Conservation (phyloP, 2,888 invertebrate species). For the Dilophus febrilis region DNA sequence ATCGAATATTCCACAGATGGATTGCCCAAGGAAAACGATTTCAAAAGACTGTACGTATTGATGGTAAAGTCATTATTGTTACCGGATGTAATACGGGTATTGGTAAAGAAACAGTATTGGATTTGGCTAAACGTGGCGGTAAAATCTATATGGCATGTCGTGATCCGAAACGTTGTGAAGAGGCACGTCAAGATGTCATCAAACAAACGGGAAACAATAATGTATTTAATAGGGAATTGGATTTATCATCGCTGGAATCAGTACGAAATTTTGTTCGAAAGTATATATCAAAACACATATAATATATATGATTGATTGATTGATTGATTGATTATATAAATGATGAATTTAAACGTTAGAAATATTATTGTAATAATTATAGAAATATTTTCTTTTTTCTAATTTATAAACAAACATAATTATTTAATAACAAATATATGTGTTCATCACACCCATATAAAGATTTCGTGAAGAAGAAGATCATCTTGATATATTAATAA, state of each 20-base stretch:
- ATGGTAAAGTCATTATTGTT: slow-evolving; percentile 49
- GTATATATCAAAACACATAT: slow-evolving; percentile 18
- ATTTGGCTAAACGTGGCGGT: slow-evolving; percentile 55
- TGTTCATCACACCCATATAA: no score
- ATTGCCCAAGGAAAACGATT: slow-evolving; percentile 40
- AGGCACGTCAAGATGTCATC: slow-evolving; percentile 43
- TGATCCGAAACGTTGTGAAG: slow-evolving; percentile 58
- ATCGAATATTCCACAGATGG: no score
- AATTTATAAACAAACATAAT: no score
- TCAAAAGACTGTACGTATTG: slow-evolving; percentile 33
- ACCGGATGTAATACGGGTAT: slow-evolving; percentile 75
- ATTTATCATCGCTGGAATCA: slow-evolving; percentile 35
- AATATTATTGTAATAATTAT: no score
- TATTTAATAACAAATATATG: no score
- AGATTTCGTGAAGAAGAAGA: slow-evolving; percentile 29
- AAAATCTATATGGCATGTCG: slow-evolving; percentile 78
- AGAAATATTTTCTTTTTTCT: no score
- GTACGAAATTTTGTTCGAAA: slow-evolving; percentile 40
- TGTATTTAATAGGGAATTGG: slow-evolving; percentile 40
- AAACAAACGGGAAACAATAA: slow-evolving; percentile 54
- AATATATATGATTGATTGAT: no score
- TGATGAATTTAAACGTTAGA: no score
- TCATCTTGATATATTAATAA: slow-evolving; percentile 35
- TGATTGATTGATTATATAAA: no score
- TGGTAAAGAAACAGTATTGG: slow-evolving; percentile 54